These are phyloP conservation scores for Caradrina kadenii DNA, from an alignment of 2,888 invertebrate species.

Conservation along the genomic window DNA sequence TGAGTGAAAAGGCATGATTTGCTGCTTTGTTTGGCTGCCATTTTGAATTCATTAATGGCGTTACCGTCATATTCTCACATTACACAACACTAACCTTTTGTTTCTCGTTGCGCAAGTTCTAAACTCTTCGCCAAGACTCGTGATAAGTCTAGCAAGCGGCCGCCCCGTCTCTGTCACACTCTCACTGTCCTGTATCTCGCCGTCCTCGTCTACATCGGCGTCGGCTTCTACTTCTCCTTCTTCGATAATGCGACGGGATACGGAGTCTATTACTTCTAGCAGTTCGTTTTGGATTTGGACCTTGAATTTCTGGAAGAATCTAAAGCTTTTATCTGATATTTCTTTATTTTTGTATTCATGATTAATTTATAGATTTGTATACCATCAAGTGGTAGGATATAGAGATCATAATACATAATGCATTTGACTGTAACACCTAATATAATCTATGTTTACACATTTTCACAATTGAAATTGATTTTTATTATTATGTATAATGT, in stretches of 20 bases:
- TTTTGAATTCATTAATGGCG: too few species aligned
- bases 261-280: conserved; percentile 94
- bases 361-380: too few species aligned
- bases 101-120: conserved; percentile 82
- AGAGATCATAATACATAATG: too few species aligned
- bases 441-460: too few species aligned
- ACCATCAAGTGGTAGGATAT: too few species aligned
- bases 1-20: too few species aligned
- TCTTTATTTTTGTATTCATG: too few species aligned
- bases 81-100: conserved; percentile 71
- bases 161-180: conserved; percentile 80
- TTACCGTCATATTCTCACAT: background rate
- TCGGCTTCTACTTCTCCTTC: conserved; percentile 85
- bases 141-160: conserved; percentile 79
- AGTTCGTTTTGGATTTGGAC: conserved; percentile 96
- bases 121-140: conserved; percentile 82
- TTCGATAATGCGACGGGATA: conserved; percentile 94
- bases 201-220: conserved; percentile 76
- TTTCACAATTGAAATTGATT: too few species aligned
- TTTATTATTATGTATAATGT: too few species aligned
- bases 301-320: conserved; percentile 92
- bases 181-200: conserved; percentile 73
- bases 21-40: too few species aligned
- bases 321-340: background rate
- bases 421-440: too few species aligned